These are phyloP conservation scores for Monodelphis domestica DNA, from an alignment of 2,797 vertebrate genomes.

Conservation along the genomic window DNA sequence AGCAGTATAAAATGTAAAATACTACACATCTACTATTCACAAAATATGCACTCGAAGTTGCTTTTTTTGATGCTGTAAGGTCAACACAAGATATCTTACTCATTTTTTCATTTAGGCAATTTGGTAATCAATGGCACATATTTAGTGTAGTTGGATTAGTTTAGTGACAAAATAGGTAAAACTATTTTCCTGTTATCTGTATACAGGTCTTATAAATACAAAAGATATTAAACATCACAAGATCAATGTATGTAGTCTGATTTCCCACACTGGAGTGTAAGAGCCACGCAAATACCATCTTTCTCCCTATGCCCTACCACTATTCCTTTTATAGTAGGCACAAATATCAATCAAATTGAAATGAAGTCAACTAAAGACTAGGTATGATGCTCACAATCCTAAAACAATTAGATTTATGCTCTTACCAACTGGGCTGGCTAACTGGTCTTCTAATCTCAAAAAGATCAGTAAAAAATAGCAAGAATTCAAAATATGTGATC, in stretches of 20 bases:
- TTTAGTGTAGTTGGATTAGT: slow-evolving; percentile 4
- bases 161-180: neutral
- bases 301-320: no score
- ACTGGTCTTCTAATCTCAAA: neutral
- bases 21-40: neutral
- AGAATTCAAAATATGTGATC: neutral
- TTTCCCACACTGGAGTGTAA: no score
- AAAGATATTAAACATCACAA: no score
- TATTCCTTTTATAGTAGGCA: no score
- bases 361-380: neutral
- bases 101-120: slow-evolving; percentile 3
- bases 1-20: no score
- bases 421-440: no score
- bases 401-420: neutral
- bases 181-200: neutral
- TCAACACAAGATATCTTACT: neutral
- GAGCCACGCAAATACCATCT: no score
- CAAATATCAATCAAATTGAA: no score
- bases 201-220: no score
- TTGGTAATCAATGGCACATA: slow-evolving; percentile 13
- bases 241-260: no score
- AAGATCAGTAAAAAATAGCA: neutral
- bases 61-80: slow-evolving; percentile 19
- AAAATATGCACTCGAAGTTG: neutral
- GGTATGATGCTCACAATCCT: neutral